phyloP scores from a whole-genome alignment of 2,797 vertebrate species.

The Sciurus vulgaris region DNA sequence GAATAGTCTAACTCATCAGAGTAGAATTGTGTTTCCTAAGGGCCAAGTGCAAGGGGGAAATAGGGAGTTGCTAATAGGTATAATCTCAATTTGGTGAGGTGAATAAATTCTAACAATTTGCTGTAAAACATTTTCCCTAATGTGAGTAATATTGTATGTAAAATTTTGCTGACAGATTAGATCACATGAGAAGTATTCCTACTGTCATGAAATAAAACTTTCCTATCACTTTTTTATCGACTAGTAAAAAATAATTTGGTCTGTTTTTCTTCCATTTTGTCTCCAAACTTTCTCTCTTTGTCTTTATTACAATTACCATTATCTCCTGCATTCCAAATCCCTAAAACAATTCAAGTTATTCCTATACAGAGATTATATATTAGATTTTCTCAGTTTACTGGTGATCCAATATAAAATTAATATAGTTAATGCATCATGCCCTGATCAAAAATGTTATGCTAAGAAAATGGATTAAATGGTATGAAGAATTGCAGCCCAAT shows the following conservation, averaged over 20 bases:
- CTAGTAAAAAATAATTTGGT: not conserved
- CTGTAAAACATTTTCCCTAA: not conserved
- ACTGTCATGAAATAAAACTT: not conserved
- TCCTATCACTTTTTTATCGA: not conserved
- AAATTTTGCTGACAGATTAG: not conserved
- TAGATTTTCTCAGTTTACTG: not conserved
- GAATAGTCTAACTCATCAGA: not conserved
- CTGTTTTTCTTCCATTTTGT: not conserved
- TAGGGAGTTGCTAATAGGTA: not conserved
- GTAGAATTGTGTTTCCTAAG: not conserved
- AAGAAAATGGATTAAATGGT: not conserved
- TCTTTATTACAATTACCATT: not conserved
- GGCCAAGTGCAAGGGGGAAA: too few relatives aligned
- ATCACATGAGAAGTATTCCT: not conserved
- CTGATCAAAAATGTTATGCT: not conserved
- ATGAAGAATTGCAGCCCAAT: not conserved
- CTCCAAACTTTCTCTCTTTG: not conserved
- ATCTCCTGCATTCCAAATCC: not conserved
- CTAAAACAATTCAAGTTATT: not conserved
- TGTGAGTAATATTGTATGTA: not conserved
- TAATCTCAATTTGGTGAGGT: not conserved
- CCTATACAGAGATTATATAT: not conserved
- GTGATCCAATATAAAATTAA: not conserved
- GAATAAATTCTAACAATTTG: not conserved
- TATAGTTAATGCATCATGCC: not conserved